Evolutionary conservation across 2,797 vertebrate species (phyloP), one percentile per base, ranked within the genome.

Genomic region (Gobionotothen gibberifrons): DNA sequence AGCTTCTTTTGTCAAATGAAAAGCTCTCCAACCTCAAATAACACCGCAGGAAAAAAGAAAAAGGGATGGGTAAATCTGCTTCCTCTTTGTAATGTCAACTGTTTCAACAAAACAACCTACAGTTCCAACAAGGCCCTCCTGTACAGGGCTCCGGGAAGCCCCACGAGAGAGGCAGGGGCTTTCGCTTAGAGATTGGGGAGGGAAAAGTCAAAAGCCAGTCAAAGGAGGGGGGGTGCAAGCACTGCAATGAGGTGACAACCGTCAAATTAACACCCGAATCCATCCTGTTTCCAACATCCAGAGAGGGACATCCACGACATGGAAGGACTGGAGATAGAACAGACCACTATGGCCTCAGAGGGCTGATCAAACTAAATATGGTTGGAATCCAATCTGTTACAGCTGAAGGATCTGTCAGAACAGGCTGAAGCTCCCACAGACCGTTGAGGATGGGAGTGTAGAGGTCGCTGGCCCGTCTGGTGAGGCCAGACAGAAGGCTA

Each of bases 201-300:
- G 85, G 74, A 68, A 55, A 21, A 57, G 72, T 76, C 3, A 10
- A 84, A 72, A 74, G 48, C 74, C 84, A 76, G 87, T 85, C 78
- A 47, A 56, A 71, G 47, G 74, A 82, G 51, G 75, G 83, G 76
- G 72, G 73, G 53, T 84, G 89, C 79, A 79, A 86, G 83, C 72
- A 69, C 77, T 84, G 87, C 89, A 78, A 80, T 39, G 81, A 82
- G 57, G 68, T 73, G 66, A 70, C 77, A 80, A 80, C 29, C 47
- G 72, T 93, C 90, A 91, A 86, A 89, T 93, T 84, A 90, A 92
- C 87, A 86, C 83, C 76, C 21, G 68, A 60, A 91, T 91, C 92
- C 94, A 94, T 94, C 87, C 90, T 94, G 90, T 69, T 89, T 82
- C 85, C 80, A 82, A 92, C 87, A 92, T 91, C 85, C 85, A 91